Base-by-base conservation (phyloP, 2,113 vertebrate species). In the Sinocyclocheilus anshuiensis region DNA sequence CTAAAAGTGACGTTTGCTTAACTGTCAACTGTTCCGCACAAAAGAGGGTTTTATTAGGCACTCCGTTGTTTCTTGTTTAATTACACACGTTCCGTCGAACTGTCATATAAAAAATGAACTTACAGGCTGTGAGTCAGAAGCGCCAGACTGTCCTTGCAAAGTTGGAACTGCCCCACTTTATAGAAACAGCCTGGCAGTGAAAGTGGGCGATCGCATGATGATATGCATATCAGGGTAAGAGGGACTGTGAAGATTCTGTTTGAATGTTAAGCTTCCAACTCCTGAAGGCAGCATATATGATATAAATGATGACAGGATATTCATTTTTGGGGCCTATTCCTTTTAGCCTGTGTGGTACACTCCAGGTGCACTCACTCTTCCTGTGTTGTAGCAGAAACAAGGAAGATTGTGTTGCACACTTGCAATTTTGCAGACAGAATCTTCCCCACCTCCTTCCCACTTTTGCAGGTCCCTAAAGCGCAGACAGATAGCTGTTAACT, bases 181-280 rank as follows among this genome's bases (percentile, higher is more conserved):
- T n/a, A n/a, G 13, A n/a, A n/a, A n/a, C n/a, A n/a, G n/a, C n/a
- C 0, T 67, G 63, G 6, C 63, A 16, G 26, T 67, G 26, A 69
- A 69, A 29, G 65, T 57, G 85, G 67, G 76, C 55, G 36, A 57
- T 81, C 83, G 84, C 59, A 65, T 87, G 77, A 77, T 18, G 80
- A 88, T 81, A 90, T 90, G 84, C 84, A 89, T 83, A 91, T 90
- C 82, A 90, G 81, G 36, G 71, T 84, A 63, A 79, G 63, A 50
- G 57, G 86, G 84, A 87, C 77, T 59, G 57, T 53, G 72, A 85
- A 78, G 81, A 86, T 85, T 90, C 83, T n/a, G 42, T 85, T 77
- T 90, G 89, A 88, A 90, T 45, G 5, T 71, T 39, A 71, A 71
- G 33, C 4, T 71, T 18, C 67, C 12, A 18, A 79, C 53, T 16